Percentiles rank a stretch among this genome's conserved stretches.
phyloP scores from a whole-genome alignment of 1,140 invertebrate genomes.

The Spodoptera frugiperda region DNA sequence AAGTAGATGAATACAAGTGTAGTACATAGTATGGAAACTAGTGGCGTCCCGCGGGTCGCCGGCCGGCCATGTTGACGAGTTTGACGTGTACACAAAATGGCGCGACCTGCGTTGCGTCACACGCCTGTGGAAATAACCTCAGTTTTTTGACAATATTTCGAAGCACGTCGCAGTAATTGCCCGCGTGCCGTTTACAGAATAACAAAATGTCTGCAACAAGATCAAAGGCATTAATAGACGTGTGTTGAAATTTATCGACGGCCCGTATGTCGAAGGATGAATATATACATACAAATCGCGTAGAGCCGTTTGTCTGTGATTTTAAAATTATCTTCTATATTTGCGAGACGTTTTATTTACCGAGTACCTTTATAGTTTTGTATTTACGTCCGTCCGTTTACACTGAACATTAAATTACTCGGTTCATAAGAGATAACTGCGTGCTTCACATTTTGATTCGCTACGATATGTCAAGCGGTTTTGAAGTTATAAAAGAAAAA shows the following conservation, averaged over 20 bases:
- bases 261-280: slow-evolving; percentile 69
- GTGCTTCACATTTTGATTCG: slow-evolving; percentile 45
- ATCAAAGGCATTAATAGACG: slow-evolving; percentile 83
- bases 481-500: slow-evolving; percentile 45
- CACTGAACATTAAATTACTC: slow-evolving; percentile 43
- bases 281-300: slow-evolving; percentile 58
- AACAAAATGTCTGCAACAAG: slow-evolving; percentile 76
- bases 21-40: slow-evolving; percentile 42
- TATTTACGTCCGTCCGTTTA: slow-evolving; percentile 41
- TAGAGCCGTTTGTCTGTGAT: slow-evolving; percentile 42
- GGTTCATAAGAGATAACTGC: slow-evolving; percentile 46
- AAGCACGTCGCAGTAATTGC: slow-evolving; percentile 80
- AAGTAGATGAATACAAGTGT: slow-evolving; percentile 66
- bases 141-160: slow-evolving; percentile 76
- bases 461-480: slow-evolving; percentile 45
- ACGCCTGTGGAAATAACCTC: slow-evolving; percentile 62
- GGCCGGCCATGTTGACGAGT: slow-evolving; percentile 61
- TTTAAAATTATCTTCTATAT: slow-evolving; percentile 45
- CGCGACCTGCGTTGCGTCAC: slow-evolving; percentile 59
- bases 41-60: slow-evolving; percentile 45
- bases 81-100: slow-evolving; percentile 69
- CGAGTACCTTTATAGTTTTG: slow-evolving; percentile 40
- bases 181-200: slow-evolving; percentile 73
- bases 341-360: slow-evolving; percentile 42
- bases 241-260: slow-evolving; percentile 83